Percentiles rank a stretch among this genome's conserved stretches.
These are phyloP conservation scores for Cyrtonyx montezumae DNA, from an alignment of 2,113 vertebrate species.

Conservation along the genomic window DNA sequence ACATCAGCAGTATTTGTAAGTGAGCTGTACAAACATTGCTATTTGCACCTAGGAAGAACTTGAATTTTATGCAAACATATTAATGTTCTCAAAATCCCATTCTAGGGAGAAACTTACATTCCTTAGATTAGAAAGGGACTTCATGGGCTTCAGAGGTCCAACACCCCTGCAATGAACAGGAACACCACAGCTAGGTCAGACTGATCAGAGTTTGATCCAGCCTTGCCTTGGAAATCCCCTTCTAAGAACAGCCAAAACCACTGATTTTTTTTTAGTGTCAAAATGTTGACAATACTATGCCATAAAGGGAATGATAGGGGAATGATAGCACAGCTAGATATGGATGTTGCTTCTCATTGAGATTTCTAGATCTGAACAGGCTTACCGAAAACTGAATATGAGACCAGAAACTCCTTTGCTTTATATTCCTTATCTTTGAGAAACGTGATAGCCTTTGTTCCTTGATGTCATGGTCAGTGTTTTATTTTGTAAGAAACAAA, in stretches of 20 bases:
- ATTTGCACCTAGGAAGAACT: not conserved
- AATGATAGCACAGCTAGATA: fast-evolving
- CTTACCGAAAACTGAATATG: not conserved
- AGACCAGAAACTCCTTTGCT: not conserved
- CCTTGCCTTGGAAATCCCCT: too few species aligned
- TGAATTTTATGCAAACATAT: not conserved
- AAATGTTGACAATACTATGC: not conserved
- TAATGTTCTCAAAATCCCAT: not conserved
- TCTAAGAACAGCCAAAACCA: not conserved
- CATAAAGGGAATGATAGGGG: not conserved
- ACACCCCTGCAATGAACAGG: too few species aligned
- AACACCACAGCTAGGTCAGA: too few species aligned
- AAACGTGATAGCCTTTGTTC: not conserved
- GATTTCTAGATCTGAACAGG: not conserved
- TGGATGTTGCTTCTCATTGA: not conserved
- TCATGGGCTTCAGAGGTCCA: too few species aligned
- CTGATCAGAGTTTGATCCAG: too few species aligned
- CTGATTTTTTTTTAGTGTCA: not conserved
- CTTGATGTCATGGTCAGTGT: not conserved
- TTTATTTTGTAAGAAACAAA: not conserved
- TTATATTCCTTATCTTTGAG: not conserved
- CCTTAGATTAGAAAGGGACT: too few species aligned
- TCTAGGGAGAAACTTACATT: not conserved
- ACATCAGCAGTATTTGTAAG: fast-evolving
- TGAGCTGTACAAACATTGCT: not conserved